phyloP scores from a whole-genome alignment of 2,113 vertebrate species.

The Chionomys nivalis region DNA sequence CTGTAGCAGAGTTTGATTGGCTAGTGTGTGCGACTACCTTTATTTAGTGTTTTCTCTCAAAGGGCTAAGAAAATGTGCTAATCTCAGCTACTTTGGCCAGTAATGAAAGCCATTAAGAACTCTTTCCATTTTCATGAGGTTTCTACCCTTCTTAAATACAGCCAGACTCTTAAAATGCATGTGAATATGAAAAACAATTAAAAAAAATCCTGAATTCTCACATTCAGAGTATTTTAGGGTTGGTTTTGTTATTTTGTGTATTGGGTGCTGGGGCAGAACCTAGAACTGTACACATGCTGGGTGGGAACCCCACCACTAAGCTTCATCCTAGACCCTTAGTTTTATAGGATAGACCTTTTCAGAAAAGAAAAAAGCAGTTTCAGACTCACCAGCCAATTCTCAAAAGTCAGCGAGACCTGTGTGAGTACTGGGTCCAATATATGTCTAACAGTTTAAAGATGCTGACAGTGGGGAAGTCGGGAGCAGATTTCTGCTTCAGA shows the following conservation, averaged over 20 bases:
- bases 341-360: background rate
- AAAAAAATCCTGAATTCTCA: background rate
- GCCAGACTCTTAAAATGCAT: background rate
- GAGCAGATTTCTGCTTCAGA: slow-evolving; percentile 19
- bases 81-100: background rate
- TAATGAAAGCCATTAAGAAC: background rate
- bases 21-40: background rate
- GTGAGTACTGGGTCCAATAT: background rate
- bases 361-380: background rate
- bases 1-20: background rate
- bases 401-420: background rate
- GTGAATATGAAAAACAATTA: background rate
- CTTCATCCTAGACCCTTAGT: background rate
- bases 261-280: background rate
- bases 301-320: too few species aligned
- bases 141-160: background rate
- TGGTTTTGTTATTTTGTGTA: background rate
- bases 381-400: slow-evolving; percentile 9
- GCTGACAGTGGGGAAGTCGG: background rate
- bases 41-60: background rate
- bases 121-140: background rate
- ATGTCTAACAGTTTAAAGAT: background rate
- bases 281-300: background rate
- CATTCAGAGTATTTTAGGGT: background rate
- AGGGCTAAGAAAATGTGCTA: background rate